These are phyloP conservation scores for Phorcus lineatus DNA, from an alignment of 2,888 invertebrate genomes.

Conservation along the genomic window DNA sequence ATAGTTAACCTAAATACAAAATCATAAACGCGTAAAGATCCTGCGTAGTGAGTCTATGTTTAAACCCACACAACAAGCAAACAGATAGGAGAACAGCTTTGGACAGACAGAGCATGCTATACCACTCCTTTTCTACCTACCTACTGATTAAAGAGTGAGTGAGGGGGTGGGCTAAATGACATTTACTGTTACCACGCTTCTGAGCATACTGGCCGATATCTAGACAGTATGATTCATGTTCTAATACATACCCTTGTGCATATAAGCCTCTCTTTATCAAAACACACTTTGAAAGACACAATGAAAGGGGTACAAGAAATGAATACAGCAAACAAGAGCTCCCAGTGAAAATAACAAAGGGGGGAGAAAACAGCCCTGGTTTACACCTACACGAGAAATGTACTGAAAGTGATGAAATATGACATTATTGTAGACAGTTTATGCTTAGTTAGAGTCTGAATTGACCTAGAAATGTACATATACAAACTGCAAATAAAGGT, in stretches of 20 bases:
- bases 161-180: background rate
- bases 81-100: background rate
- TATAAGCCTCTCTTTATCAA: background rate
- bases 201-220: background rate
- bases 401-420: too few species aligned
- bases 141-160: background rate
- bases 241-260: background rate
- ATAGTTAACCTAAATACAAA: too few species aligned
- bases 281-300: background rate
- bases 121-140: background rate
- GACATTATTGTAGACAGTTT: too few species aligned
- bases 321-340: background rate
- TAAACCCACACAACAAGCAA: too few species aligned
- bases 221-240: background rate
- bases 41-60: too few species aligned
- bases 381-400: background rate
- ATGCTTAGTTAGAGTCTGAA: too few species aligned
- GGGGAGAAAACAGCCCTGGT: background rate
- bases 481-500: too few species aligned
- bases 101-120: background rate
- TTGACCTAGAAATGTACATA: too few species aligned
- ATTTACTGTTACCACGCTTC: background rate
- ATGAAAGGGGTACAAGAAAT: background rate
- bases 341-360: background rate
- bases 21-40: too few species aligned